Percentiles rank a stretch among this genome's conserved stretches.
Evolutionary conservation across 2,113 vertebrate species (phyloP).

Genomic region (Nycticebus coucang): DNA sequence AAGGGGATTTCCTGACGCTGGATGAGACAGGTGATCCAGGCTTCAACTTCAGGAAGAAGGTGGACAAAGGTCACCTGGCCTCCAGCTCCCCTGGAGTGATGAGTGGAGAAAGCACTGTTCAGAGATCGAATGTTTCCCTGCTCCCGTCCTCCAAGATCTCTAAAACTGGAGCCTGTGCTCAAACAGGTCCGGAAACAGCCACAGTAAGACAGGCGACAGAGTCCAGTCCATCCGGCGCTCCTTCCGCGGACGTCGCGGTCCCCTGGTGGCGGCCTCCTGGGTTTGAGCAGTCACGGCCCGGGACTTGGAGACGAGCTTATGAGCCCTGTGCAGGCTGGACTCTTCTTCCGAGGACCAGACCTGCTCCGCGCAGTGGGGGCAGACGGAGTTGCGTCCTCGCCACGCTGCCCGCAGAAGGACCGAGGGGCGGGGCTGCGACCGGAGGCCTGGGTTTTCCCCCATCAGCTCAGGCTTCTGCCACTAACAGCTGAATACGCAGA

Average conservation of each 20-base stretch:
- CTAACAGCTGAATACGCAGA: neutral
- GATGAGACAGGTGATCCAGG: neutral
- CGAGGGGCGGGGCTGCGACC: accelerated
- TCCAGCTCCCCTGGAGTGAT: neutral
- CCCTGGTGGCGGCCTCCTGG: accelerated
- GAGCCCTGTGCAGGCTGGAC: accelerated
- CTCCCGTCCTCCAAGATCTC: neutral
- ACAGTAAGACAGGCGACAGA: neutral
- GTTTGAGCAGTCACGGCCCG: accelerated
- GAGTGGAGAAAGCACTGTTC: neutral
- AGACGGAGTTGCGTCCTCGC: neutral
- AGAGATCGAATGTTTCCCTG: neutral
- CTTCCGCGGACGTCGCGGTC: accelerated
- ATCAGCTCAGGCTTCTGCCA: neutral
- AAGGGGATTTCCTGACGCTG: neutral
- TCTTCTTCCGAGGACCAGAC: no score
- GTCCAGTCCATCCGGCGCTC: neutral
- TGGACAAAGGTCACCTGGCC: neutral
- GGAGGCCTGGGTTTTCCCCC: neutral
- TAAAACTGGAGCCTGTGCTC: conserved; percentile 25
- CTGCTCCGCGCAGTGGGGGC: accelerated
- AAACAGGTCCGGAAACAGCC: conserved; percentile 26
- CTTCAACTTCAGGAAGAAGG: neutral
- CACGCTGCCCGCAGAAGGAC: accelerated
- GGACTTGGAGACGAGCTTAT: neutral